Percentiles rank a stretch among this genome's conserved stretches.
Conservation (phyloP, 2,113 vertebrate species). For the Herpailurus yagouaroundi region DNA sequence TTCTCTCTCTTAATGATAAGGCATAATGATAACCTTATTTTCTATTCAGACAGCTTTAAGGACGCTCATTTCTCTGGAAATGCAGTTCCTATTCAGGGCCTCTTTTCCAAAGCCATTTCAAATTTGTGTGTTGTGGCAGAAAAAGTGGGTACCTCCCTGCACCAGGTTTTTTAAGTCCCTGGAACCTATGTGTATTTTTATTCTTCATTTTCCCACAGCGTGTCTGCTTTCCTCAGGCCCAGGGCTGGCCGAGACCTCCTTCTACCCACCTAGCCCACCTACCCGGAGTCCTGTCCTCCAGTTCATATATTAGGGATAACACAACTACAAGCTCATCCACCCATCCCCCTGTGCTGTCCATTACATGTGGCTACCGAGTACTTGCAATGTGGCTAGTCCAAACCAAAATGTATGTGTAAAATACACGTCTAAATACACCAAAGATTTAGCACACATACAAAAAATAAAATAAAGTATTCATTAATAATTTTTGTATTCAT, state of each 20-base stretch:
- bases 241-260: neutral
- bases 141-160: slow-evolving; percentile 55
- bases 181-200: slow-evolving; percentile 63
- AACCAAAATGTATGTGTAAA: neutral
- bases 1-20: slow-evolving; percentile 84
- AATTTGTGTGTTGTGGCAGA: slow-evolving; percentile 73
- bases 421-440: neutral
- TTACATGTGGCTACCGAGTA: neutral
- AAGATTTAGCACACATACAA: neutral
- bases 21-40: slow-evolving; percentile 84
- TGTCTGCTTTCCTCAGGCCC: slow-evolving; percentile 30
- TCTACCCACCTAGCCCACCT: neutral
- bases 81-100: slow-evolving; percentile 61
- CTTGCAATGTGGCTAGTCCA: neutral
- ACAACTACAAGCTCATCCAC: too few relatives aligned
- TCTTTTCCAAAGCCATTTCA: slow-evolving; percentile 73
- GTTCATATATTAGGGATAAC: neutral
- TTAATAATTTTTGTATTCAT: neutral
- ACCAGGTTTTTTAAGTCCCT: slow-evolving; percentile 32
- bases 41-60: slow-evolving; percentile 83
- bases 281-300: neutral
- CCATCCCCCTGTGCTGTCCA: neutral
- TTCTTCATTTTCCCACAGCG: slow-evolving; percentile 56
- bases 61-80: slow-evolving; percentile 79
- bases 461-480: neutral